phyloP scores from a whole-genome alignment of 1,140 invertebrate genomes.

The Zelostemma sp. region DNA sequence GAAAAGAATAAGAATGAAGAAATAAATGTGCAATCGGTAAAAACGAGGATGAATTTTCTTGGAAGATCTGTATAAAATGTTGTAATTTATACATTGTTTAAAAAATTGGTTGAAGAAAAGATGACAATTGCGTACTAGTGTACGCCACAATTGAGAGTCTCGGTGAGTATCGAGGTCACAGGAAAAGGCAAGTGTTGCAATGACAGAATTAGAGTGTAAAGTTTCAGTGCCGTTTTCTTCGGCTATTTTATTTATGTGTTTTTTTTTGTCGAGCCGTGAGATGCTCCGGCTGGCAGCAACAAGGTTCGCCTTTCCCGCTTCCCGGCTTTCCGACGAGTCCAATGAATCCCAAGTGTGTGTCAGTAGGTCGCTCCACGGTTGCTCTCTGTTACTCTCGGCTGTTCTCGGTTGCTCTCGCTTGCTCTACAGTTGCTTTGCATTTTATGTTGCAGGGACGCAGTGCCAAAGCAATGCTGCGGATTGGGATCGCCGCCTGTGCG shows the following conservation, averaged over 20 bases:
- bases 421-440: too few species aligned
- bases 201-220: constrained; percentile 34
- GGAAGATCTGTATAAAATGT: too few species aligned
- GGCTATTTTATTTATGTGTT: constrained; percentile 24
- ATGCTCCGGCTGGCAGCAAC: constrained; percentile 37
- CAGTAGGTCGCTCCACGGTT: constrained; percentile 57
- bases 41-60: too few species aligned
- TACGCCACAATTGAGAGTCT: too few species aligned
- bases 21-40: too few species aligned
- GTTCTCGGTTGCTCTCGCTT: too few species aligned
- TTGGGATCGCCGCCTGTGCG: constrained; percentile 66
- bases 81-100: too few species aligned
- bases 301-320: constrained; percentile 38
- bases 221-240: constrained; percentile 27
- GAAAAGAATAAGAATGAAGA: too few species aligned
- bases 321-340: constrained; percentile 18
- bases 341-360: constrained; percentile 60
- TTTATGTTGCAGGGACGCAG: constrained; percentile 63
- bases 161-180: not conserved
- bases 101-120: too few species aligned
- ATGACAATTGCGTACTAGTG: too few species aligned
- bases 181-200: constrained; percentile 21
- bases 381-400: too few species aligned
- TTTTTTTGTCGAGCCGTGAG: constrained; percentile 28
- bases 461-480: constrained; percentile 69